Evolutionary conservation across 2,113 vertebrate genomes (phyloP), one percentile per base, ranked within the genome.

Genomic region (Cervus canadensis): DNA sequence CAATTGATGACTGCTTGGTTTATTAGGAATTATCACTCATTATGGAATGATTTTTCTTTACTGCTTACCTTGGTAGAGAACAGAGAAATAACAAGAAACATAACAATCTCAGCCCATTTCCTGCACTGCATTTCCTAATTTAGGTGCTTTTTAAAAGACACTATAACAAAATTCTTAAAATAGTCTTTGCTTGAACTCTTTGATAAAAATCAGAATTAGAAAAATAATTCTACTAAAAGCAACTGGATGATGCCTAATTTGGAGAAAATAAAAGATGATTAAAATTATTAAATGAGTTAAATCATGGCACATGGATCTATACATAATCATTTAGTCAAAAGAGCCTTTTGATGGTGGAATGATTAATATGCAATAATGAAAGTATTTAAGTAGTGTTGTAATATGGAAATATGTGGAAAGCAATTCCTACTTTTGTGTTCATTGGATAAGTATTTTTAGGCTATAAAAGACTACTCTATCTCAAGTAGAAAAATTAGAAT

Each of bases 401-500:
- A 83, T 90, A 96, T 43, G 33, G 64, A 88, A 95, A 52, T 88
- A 54, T 67, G 21, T 67, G 71, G 30, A 64, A 83, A 89, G 36
- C 14, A 90, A 59, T 94, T 89, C n/a, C 92, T 87, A 89, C 88
- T 91, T 95, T 95, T 97, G 54, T 13, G 52, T 97, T 97, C 78
- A 74, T 89, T 95, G 45, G 91, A 16, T 60, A 94, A 96, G 25
- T 87, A 92, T 79, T 88, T 95, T 30, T 13, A 96, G 23, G 50
- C n/a, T 89, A 30, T 86, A 48, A 96, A 76, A 28, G n/a, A 93
- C 89, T 94, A 67, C 4, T 50, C 12, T 67, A 54, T 71, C 54
- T 96, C 78, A 95, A 94, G 78, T 83, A 81, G 67, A 60, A 95
- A 97, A 96, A 95, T 93, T 91, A 96, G 30, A 96, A 79, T 83